Percentiles rank a stretch among this genome's conserved stretches.
phyloP scores from a whole-genome alignment of 2,888 invertebrate species.

The Clivina fossor region DNA sequence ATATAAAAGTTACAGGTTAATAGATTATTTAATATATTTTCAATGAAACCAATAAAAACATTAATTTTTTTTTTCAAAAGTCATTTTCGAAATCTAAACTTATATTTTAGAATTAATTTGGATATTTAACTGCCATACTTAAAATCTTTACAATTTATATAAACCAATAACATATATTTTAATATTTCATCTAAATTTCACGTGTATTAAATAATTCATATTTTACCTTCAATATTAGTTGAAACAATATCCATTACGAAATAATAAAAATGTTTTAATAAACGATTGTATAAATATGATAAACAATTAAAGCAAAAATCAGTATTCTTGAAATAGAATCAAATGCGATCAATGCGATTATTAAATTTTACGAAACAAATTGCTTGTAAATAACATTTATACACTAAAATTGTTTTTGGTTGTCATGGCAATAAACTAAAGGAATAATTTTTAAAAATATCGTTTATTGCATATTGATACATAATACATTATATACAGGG shows the following conservation, averaged over 20 bases:
- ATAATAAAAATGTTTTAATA: constrained; percentile 15
- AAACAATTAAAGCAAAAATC: constrained; percentile 20
- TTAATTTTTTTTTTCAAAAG: too few species aligned
- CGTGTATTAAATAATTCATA: constrained; percentile 1
- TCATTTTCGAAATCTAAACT: too few species aligned
- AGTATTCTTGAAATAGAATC: constrained; percentile 26
- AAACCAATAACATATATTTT: constrained; percentile 8
- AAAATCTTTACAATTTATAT: too few species aligned
- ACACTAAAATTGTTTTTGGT: constrained; percentile 4
- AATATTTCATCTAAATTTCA: constrained; percentile 13
- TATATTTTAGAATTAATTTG: too few species aligned
- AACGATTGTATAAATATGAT: constrained; percentile 23
- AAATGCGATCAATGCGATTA: constrained; percentile 17
- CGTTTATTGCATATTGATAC: too few species aligned
- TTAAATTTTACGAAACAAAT: constrained; percentile 14
- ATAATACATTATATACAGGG: too few species aligned
- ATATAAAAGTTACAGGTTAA: too few species aligned
- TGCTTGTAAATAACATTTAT: constrained; percentile 6
- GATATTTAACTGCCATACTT: too few species aligned
- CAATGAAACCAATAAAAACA: too few species aligned
- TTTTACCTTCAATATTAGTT: constrained; percentile 19
- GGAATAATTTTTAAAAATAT: too few species aligned
- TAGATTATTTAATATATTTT: too few species aligned
- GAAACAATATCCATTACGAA: constrained; percentile 20
- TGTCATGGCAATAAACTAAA: not conserved